A percentile compares a stretch with the other conserved stretches of the same genome.
Conservation (phyloP, 2,888 invertebrate genomes). For the Polyommatus icarus region DNA sequence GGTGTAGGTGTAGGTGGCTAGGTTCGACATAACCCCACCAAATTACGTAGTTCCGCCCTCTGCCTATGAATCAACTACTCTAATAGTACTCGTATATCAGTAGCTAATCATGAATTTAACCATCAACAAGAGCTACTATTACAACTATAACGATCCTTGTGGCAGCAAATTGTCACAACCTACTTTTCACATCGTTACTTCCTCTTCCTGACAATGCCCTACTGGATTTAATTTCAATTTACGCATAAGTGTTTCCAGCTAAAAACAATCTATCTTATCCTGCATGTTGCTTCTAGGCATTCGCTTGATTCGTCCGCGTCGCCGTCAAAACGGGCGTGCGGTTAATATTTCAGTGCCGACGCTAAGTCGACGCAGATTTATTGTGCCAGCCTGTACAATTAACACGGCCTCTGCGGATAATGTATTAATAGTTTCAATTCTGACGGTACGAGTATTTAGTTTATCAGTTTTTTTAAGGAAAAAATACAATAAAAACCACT, state of each 20-base stretch:
- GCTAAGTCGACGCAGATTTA: constrained; percentile 76
- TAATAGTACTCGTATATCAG: too few species aligned
- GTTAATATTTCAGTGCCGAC: constrained; percentile 76
- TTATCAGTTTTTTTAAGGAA: not conserved
- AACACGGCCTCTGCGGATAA: constrained; percentile 48
- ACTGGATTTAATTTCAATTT: constrained; percentile 35
- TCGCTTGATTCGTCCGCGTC: constrained; percentile 63
- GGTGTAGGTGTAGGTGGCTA: too few species aligned
- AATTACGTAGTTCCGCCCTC: too few species aligned
- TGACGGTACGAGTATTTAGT: not conserved
- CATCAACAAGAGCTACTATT: too few species aligned
- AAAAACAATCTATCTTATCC: constrained; percentile 9
- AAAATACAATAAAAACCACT: not conserved
- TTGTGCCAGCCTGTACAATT: constrained; percentile 70
- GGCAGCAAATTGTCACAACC: not conserved
- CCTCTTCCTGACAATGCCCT: not conserved
- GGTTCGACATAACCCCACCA: too few species aligned
- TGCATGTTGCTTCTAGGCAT: constrained; percentile 42
- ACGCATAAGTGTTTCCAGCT: constrained; percentile 50
- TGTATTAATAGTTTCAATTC: constrained; percentile 17
- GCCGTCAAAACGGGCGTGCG: constrained; percentile 72
- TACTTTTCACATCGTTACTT: not conserved
- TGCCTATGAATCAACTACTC: too few species aligned
- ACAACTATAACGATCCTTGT: not conserved
- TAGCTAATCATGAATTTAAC: too few species aligned